phyloP scores from a whole-genome alignment of 2,113 vertebrate genomes.

The Carassius gibelio region DNA sequence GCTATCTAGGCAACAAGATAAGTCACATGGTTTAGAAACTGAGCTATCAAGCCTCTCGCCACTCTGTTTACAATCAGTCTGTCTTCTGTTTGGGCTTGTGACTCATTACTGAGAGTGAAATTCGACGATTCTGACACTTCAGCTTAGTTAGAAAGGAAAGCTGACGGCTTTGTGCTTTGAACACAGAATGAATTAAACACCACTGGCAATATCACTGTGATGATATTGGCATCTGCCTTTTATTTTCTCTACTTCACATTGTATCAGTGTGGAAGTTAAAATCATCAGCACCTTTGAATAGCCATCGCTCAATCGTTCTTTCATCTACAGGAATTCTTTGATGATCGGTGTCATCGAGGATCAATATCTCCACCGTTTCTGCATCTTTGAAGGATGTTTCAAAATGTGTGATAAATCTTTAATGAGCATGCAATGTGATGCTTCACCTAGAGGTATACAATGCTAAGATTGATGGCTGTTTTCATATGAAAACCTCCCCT shows the following conservation, averaged over 20 bases:
- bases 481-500: slow-evolving; percentile 1
- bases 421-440: not conserved
- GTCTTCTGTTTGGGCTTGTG: slow-evolving; percentile 15
- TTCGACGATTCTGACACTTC: not conserved
- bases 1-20: not conserved
- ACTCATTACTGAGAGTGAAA: not conserved
- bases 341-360: slow-evolving; percentile 25
- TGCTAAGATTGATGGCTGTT: slow-evolving; percentile 8
- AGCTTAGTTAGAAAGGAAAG: slow-evolving; percentile 29
- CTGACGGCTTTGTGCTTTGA: slow-evolving; percentile 7
- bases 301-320: slow-evolving; percentile 17
- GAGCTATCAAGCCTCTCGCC: not conserved
- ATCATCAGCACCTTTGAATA: slow-evolving; percentile 31
- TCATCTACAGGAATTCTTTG: slow-evolving; percentile 22
- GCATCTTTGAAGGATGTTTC: not conserved
- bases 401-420: not conserved
- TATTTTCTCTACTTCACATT: slow-evolving; percentile 1
- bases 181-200: slow-evolving; percentile 17
- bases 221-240: slow-evolving; percentile 29
- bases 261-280: slow-evolving; percentile 22
- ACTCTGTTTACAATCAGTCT: slow-evolving; percentile 12
- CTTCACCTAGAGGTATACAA: slow-evolving; percentile 9
- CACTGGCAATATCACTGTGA: slow-evolving; percentile 27
- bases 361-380: slow-evolving; percentile 28
- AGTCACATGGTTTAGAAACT: slow-evolving; percentile 7